Base-by-base conservation (phyloP, 30 jellyfish, hydroid and myxozoan genomes). In the Cassiopea xamachana region DNA sequence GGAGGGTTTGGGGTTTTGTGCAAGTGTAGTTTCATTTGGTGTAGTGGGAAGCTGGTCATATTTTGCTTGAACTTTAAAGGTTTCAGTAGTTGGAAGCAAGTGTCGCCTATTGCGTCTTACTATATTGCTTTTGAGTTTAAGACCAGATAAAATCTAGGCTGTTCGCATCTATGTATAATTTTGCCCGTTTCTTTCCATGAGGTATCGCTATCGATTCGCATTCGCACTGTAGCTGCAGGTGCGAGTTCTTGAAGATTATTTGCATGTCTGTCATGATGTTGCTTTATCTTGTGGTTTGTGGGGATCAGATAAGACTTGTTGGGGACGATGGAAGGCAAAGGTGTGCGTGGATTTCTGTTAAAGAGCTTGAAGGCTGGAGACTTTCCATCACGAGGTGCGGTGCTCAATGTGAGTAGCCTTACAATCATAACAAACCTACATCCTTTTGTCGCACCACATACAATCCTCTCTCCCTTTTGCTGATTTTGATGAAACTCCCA, bases 61-160 rank as follows among this genome's bases (percentile, higher is more conserved):
- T 0, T 73, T 73, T 73, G 81, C 59, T 73, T 73, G 81, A 7
- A 73, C 81, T 27, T 73, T 51, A 39, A 73, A 73, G 17, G 81
- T 19, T 73, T 47, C 81, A 47, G 81, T 13, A 0, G 92, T 60
- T 75, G 89, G 94, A 78, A 75, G 48, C 83, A 87, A 87, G 76
- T 87, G 88, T 60, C 89, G 89, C 61, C 89, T 80, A 67, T 87
- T 87, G 87, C 89, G 83, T 27, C 94, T 75, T 60, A 87, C 77
- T 2, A 69, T 77, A 67, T 77, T 87, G 82, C 94, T 84, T 55
- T 87, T 44, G 94, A 87, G 60, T 87, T 87, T 74, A 75, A 60
- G 69, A 67, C 83, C 0, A 87, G 89, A 80, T 87, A 87, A 1
- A 89, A 87, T 75, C 51, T 83, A 87, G 89, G 94, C 75, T 75